Evolutionary conservation across 2,113 vertebrate species (phyloP).

Genomic region (Onychostruthus taczanowskii): DNA sequence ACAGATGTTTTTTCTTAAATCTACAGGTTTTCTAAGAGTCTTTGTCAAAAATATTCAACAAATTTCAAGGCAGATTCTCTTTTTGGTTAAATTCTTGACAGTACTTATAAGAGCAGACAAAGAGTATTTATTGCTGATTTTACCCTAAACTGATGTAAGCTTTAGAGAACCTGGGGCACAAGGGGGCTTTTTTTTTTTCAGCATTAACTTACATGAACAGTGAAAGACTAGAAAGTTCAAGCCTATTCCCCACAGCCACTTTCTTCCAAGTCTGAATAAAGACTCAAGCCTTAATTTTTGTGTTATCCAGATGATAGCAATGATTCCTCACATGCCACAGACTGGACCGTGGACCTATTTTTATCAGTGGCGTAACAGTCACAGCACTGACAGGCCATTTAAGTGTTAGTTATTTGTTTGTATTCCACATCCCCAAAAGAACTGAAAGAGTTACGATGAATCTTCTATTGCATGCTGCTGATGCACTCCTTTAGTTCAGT

Average conservation of each 20-base stretch:
- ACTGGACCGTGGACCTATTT: constrained; percentile 7
- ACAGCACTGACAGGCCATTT: background rate
- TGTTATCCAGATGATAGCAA: constrained; percentile 6
- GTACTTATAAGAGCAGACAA: background rate
- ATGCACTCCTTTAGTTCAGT: background rate
- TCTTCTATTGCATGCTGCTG: background rate
- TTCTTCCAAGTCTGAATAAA: constrained; percentile 11
- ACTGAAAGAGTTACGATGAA: background rate
- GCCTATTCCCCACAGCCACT: background rate
- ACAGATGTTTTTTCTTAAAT: background rate
- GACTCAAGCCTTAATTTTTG: constrained; percentile 11
- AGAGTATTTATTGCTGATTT: background rate
- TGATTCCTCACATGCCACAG: background rate
- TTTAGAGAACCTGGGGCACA: background rate
- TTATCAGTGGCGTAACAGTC: background rate
- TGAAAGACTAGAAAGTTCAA: background rate
- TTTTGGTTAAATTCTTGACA: background rate
- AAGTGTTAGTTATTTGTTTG: background rate
- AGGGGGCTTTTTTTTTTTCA: background rate
- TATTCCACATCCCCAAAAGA: background rate
- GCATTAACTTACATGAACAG: background rate
- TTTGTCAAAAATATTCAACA: background rate
- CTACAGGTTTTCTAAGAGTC: accelerated
- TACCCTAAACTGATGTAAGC: background rate
- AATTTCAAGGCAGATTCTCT: background rate